Base-by-base conservation (phyloP, 2,888 invertebrate genomes). In the Clivina fossor region DNA sequence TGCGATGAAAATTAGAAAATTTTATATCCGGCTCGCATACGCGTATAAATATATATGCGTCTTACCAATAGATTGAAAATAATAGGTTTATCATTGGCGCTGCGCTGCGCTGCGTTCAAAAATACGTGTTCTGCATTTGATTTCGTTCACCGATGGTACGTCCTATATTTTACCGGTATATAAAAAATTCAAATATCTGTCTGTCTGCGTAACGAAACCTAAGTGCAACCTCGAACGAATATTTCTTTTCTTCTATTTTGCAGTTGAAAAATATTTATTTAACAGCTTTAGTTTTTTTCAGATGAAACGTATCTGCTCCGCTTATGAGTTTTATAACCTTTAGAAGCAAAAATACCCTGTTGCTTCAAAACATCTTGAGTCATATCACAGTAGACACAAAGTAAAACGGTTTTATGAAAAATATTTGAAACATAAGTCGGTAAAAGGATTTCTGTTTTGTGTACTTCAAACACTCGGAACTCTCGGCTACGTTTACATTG, bases 1-100 rank as follows among this genome's bases (percentile, higher is more conserved):
- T n/a, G n/a, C n/a, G 43, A 43, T 43, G 43, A 43, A 43, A 43
- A 43, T 43, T 43, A 43, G 43, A 18, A 18, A 43, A 26, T 43
- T 43, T 43, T 43, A 26, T 43, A 26, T 26, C 26, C 26, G 24
- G 3, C 15, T 28, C 24, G 13, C 26, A 43, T 24, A 28, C 26
- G 43, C 43, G 28, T 43, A 43, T 43, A 43, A 43, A n/a, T n/a
- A n/a, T n/a, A n/a, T n/a, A 43, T 43, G 43, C 43, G 8, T n/a
- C 43, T 43, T 24, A 40, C 24, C 24, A 24, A 40, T 40, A 43
- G 26, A 43, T 43, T 18, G 43, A 43, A 43, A 43, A 41, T 26
- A 40, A 40, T 40, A 40, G 24, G 24, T 24, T 40, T 40, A 24
- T 40, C 40, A 40, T 40, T 40, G n/a, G n/a, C n/a, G n/a, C n/a